Percentiles rank a stretch among this genome's conserved stretches.
Evolutionary conservation across 92 coral and sea anemone species (phyloP).

Genomic region (Zoanthus sansibaricus): DNA sequence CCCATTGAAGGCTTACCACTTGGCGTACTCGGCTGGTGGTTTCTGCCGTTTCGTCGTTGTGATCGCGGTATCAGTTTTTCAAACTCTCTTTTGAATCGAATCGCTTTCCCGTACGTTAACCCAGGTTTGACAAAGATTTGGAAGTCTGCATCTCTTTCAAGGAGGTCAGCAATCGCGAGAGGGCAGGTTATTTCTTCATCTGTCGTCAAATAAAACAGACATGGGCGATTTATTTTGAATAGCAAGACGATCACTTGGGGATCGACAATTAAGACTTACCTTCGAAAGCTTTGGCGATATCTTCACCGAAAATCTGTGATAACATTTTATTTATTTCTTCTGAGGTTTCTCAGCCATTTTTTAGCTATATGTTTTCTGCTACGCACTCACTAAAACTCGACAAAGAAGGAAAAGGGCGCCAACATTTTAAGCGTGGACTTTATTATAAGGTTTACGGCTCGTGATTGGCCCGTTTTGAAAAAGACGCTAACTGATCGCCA

Average conservation of each 20-base stretch:
- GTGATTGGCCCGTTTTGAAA: slow-evolving; percentile 39
- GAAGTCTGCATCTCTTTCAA: slow-evolving; percentile 56
- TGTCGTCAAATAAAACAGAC: slow-evolving; percentile 28
- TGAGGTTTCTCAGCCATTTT: slow-evolving; percentile 11
- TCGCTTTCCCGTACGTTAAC: slow-evolving; percentile 56
- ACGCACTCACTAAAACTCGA: slow-evolving; percentile 9
- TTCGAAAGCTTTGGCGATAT: slow-evolving; percentile 53
- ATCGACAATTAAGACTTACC: slow-evolving; percentile 24
- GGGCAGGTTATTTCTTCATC: slow-evolving; percentile 60
- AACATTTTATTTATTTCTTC: slow-evolving; percentile 1
- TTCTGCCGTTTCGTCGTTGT: slow-evolving; percentile 3
- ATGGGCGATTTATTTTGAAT: slow-evolving; percentile 2
- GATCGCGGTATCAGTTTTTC: slow-evolving; percentile 16
- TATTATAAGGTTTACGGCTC: slow-evolving; percentile 9
- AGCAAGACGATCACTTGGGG: slow-evolving; percentile 10
- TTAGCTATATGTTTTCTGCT: slow-evolving; percentile 16
- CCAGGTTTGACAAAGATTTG: slow-evolving; percentile 54
- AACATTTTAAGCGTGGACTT: slow-evolving; percentile 23
- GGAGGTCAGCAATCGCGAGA: slow-evolving; percentile 25
- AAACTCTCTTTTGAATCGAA: slow-evolving; percentile 45
- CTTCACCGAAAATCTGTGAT: slow-evolving; percentile 38
- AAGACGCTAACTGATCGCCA: slow-evolving; percentile 30
- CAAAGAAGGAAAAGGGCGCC: slow-evolving; percentile 32
- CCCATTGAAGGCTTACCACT: slow-evolving; percentile 16
- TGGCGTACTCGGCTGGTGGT: slow-evolving; percentile 7